phyloP scores from a whole-genome alignment of 2,113 vertebrate species.

The Eurypyga helias region DNA sequence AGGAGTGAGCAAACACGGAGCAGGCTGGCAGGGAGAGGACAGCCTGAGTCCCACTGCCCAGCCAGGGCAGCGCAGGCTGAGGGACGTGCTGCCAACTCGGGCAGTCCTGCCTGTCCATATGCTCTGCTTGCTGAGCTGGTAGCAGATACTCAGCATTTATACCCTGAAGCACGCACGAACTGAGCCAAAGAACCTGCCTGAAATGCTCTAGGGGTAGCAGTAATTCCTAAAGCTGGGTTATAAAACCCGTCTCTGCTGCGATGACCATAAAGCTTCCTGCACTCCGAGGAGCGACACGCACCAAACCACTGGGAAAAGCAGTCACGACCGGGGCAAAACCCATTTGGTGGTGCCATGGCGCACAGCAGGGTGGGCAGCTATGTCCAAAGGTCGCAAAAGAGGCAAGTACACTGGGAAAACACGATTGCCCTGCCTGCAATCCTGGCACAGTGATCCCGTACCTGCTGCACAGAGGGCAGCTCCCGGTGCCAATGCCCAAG shows the following conservation, averaged over 20 bases:
- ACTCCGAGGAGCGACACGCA: background rate
- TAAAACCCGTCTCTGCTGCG: accelerated
- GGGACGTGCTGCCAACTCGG: background rate
- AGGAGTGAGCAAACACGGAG: background rate
- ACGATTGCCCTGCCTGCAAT: background rate
- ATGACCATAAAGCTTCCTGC: background rate
- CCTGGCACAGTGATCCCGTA: background rate
- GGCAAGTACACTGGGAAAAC: background rate
- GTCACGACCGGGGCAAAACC: background rate
- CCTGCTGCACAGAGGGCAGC: background rate
- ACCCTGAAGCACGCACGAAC: background rate
- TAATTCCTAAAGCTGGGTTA: background rate
- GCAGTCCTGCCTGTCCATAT: background rate
- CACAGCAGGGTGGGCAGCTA: accelerated
- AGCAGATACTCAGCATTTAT: background rate
- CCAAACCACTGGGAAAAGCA: background rate
- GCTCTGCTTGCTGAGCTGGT: background rate
- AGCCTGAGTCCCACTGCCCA: background rate
- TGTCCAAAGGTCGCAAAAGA: background rate
- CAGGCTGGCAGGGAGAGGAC: background rate
- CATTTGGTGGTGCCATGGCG: background rate
- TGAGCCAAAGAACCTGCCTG: background rate
- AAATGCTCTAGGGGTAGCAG: background rate
- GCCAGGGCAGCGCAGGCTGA: background rate
- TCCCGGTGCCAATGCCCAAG: background rate